phyloP scores from a whole-genome alignment of 2,888 invertebrate species.

The Neria commutata region DNA sequence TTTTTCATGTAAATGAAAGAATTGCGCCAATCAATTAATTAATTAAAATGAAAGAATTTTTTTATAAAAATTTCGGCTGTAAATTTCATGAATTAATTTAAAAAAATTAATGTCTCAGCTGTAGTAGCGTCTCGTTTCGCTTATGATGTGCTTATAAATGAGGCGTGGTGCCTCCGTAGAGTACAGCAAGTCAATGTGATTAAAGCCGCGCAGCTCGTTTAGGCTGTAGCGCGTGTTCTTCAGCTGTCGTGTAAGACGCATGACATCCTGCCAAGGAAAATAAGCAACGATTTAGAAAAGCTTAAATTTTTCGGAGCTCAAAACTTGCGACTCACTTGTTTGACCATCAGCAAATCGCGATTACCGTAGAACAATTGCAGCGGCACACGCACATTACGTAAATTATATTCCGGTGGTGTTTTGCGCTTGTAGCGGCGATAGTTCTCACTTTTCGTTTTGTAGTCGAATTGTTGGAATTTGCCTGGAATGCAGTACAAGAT shows the following conservation, averaged over 20 bases:
- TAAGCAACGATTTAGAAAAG: too few relatives aligned
- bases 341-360: constrained; percentile 46
- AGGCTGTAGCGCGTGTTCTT: constrained; percentile 44
- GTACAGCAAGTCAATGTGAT: constrained; percentile 56
- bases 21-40: too few relatives aligned
- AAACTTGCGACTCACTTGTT: constrained; percentile 34
- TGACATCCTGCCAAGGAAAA: constrained; percentile 49
- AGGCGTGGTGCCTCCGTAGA: constrained; percentile 44
- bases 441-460: constrained; percentile 46
- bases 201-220: constrained; percentile 51
- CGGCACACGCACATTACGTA: constrained; percentile 51
- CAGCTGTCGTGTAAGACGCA: constrained; percentile 41
- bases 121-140: constrained; percentile 35
- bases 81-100: too few relatives aligned
- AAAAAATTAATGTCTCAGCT: too few relatives aligned
- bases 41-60: too few relatives aligned
- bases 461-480: constrained; percentile 55
- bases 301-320: background rate
- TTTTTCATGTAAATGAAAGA: too few relatives aligned
- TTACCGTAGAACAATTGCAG: constrained; percentile 52
- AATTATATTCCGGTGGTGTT: constrained; percentile 51
- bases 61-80: too few relatives aligned
- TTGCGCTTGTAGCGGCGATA: constrained; percentile 43
- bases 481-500: constrained; percentile 34
- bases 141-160: constrained; percentile 49